These are phyloP conservation scores for Abrostola tripartita DNA, from an alignment of 2,888 invertebrate genomes.

Conservation along the genomic window DNA sequence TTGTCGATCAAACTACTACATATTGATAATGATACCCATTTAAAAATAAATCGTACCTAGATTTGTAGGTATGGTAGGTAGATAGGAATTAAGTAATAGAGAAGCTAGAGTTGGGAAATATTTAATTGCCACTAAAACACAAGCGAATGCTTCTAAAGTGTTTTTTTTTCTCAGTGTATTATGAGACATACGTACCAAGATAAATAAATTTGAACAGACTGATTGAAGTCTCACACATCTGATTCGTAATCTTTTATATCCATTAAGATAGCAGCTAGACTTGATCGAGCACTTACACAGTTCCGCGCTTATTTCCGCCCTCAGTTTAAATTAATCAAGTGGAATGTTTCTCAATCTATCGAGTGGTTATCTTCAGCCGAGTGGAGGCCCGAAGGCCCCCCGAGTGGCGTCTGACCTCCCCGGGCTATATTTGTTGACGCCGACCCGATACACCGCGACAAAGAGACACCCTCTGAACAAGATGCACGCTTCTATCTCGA, in stretches of 20 bases:
- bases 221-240: constrained; percentile 25
- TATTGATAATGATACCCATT: background rate
- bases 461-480: constrained; percentile 41
- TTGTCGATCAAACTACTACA: background rate
- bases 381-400: constrained; percentile 59
- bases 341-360: constrained; percentile 67
- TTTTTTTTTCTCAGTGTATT: too few species aligned
- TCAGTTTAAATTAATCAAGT: constrained; percentile 69
- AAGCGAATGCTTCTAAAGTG: too few species aligned
- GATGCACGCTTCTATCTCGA: constrained; percentile 36
- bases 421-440: constrained; percentile 67
- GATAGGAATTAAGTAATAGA: too few species aligned
- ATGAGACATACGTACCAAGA: too few species aligned
- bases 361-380: constrained; percentile 57
- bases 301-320: constrained; percentile 41
- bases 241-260: constrained; percentile 7
- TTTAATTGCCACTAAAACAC: too few species aligned
- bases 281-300: constrained; percentile 14
- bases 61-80: background rate
- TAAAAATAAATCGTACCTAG: background rate
- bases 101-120: too few species aligned
- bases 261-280: constrained; percentile 21
- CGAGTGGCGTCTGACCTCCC: constrained; percentile 60
- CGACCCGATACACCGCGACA: constrained; percentile 57
- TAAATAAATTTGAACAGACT: background rate